A percentile compares a stretch with the other conserved stretches of the same genome.
Evolutionary conservation across 2,113 vertebrate species (phyloP).

Genomic region (Tachysurus vachellii): DNA sequence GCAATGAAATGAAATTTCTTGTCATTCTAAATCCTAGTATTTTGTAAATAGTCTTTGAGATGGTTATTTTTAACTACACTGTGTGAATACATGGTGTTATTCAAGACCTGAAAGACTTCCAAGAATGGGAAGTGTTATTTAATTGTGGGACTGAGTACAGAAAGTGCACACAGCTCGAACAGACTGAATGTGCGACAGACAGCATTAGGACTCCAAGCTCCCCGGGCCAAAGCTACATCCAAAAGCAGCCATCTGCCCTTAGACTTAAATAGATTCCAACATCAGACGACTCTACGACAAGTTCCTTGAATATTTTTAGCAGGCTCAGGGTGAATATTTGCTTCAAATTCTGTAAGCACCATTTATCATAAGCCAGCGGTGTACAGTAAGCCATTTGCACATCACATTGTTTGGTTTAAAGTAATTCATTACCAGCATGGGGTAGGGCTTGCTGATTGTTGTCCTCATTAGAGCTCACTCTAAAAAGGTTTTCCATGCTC

Average conservation of each 20-base stretch:
- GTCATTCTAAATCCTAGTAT: background rate
- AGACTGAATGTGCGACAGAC: slow-evolving; percentile 21
- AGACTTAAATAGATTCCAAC: slow-evolving; percentile 12
- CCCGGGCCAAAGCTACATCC: background rate
- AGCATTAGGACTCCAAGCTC: background rate
- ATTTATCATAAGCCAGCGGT: slow-evolving; percentile 37
- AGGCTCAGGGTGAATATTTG: slow-evolving; percentile 14
- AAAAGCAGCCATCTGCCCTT: slow-evolving; percentile 28
- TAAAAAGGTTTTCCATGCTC: slow-evolving; percentile 22
- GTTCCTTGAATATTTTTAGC: slow-evolving; percentile 25
- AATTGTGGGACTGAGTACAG: slow-evolving; percentile 12
- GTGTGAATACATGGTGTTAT: slow-evolving; percentile 34
- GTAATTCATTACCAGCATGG: slow-evolving; percentile 42
- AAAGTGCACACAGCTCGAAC: slow-evolving; percentile 24
- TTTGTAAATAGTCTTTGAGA: background rate
- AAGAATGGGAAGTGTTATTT: slow-evolving; percentile 26
- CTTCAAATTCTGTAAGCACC: background rate
- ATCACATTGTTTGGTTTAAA: slow-evolving; percentile 16
- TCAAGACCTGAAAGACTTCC: slow-evolving; percentile 8
- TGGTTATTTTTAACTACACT: background rate
- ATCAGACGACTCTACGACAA: slow-evolving; percentile 2
- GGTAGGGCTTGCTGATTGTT: slow-evolving; percentile 28
- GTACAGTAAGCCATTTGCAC: slow-evolving; percentile 27
- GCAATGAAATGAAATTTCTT: background rate
- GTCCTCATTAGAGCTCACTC: slow-evolving; percentile 2